Evolutionary conservation across 1,140 invertebrate species (phyloP), one percentile per base, ranked within the genome.

Genomic region (Oscheius sp.): DNA sequence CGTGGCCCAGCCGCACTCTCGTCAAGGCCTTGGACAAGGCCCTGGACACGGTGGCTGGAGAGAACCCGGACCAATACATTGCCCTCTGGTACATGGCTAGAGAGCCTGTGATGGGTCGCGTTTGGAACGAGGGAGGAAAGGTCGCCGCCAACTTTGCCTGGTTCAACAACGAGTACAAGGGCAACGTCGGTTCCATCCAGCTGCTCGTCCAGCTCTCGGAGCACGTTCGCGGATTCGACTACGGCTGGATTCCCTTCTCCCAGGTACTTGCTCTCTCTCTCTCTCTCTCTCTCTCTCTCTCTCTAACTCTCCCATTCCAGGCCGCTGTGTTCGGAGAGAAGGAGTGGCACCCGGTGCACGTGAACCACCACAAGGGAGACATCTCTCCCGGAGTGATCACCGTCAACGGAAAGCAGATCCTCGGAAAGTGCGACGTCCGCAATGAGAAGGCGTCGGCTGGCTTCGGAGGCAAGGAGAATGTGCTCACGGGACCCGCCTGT

Each of bases 101-200:
- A 31, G 68, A 70, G 42, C 78, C 77, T 3, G 77, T 79, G 18
- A 79, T 79, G 78, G 78, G 78, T 32, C 73, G 77, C 15, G 63
- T 79, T 52, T 79, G 78, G 78, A 79, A 79, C 58, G 78, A 78
- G 15, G 61, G 62, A 4, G 78, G 77, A 32, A 79, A 79, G 71
- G 49, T 74, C 4, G 72, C 72, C 28, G 72, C 72, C 66, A 68
- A 67, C 65, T 74, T 74, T 66, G 49, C 52, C 13, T 74, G 72
- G 72, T 68, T 68, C 65, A 69, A 69, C 55, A 74, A 74, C 35
- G 72, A 74, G 38, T 74, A 68, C 55, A 61, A 69, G 45, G 68
- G 52, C 32, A 74, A 69, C 23, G 67, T 70, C 58, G 73, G 66
- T 23, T 74, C 65, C 26, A 74, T 68, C 34, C 66, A 76, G 58